Evolutionary conservation across 2,888 invertebrate genomes (phyloP), one percentile per base, ranked within the genome.

Genomic region (Hemaris fuciformis): DNA sequence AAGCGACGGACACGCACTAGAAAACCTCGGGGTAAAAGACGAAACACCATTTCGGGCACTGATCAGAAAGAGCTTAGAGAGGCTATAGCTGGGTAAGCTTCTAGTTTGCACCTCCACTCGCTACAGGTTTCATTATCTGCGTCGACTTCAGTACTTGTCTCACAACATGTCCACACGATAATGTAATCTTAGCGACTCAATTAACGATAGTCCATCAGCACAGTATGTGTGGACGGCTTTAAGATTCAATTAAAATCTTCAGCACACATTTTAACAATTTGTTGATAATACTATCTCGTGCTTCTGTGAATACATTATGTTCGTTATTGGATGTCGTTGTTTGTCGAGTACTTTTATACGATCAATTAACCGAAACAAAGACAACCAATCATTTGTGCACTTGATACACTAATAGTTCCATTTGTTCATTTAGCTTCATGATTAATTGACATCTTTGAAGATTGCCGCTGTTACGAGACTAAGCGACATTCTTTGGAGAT

Each of bases 11-110:
- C 95, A 61, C 94, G 96, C 79, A 94, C 95, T 59, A 93, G 96
- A 75, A 95, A 96, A 87, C 95, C 96, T 68, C 94, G 97, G 73
- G 96, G 96, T 87, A 96, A 96, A 92, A 94, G 97, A 93, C 94
- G 98, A 85, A 98, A 98, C 90, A 98, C 98, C 79, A 96, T 98
- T 84, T 97, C 97, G 76, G 97, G 97, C 86, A 97, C 96, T 78
- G 97, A 97, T 93, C 96, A 97, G 84, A 97, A 96, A 93, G 97
- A 97, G 93, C 96, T 97, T 88, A 95, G 95, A 87, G 96, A 96
- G 89, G 97, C 97, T 80, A 94, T 96, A 80, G 96, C 95, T 91
- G 96, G 96, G 97, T 97, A 94, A 94, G 96, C 95, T 88, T 92
- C 76, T 89, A 88, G 89, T 81, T 73, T 89, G 90, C 90, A 93